Base-by-base conservation (phyloP, 1,140 invertebrate genomes). In the Dendroctonus ponderosae region DNA sequence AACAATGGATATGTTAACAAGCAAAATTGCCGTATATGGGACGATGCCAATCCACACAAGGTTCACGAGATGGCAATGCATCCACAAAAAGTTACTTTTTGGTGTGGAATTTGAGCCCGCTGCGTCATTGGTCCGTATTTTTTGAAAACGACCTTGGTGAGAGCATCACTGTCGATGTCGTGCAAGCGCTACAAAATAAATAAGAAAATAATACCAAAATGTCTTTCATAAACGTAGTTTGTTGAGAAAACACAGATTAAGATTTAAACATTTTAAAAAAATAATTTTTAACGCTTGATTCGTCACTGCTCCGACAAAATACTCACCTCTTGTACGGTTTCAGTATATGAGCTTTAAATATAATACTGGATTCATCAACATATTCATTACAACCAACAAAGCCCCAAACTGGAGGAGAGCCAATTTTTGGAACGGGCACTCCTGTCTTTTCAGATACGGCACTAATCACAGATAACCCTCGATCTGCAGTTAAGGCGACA, bases 391-490 rank as follows among this genome's bases (percentile, higher is more conserved):
- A 72, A 37, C 81, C 82, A 0, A 81, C 75, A 71, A 82, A 83
- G 8, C 83, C 83, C 82, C 82, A 84, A 7, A 84, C 82, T 42
- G 83, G 82, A 6, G 83, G 81, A 57, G 80, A 82, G 72, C 79
- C 78, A 68, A 84, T 79, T 70, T 80, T 78, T 68, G 71, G 72
- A 46, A 80, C 62, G 2, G 78, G 75, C 6, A 81, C 71, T 71
- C 80, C 76, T 14, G 78, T 74, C 44, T 77, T 75, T 70, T 81
- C 73, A 12, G 81, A 77, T 26, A 77, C 67, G 40, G 72, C 64
- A 14, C 71, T 68, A 14, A 78, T 70, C 41, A 78, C 70, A 53
- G 78, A 77, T 40, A 82, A 76, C 7, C 82, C 82, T 54, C 80
- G 62, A 71, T 84, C 80, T 15, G 80, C 79, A 39, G 82, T 81